Evolutionary conservation across 2,888 invertebrate genomes (phyloP), one percentile per base, ranked within the genome.

Genomic region (Idaea aversata): DNA sequence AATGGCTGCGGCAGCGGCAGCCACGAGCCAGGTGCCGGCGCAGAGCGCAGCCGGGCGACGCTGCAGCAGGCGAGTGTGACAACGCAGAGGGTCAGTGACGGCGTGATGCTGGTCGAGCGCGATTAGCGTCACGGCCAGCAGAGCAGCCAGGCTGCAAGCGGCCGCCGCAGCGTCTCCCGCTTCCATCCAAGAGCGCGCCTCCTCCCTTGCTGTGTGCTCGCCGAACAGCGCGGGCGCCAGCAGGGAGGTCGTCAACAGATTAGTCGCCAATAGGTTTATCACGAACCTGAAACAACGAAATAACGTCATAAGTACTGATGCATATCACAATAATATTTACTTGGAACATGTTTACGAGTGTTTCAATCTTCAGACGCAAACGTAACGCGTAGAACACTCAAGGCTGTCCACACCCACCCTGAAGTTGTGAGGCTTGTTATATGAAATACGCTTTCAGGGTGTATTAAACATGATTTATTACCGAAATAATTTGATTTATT

Each of bases 201-300:
- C 87, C 81, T 94, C 95, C 68, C 95, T 95, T 75, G 95, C 95
- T 63, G 94, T 94, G 73, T 95, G 95, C 86, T 90, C 92, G 82
- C 90, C 93, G 68, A 91, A 91, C 69, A 90, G 79, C 67, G 93
- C 92, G 81, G 91, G 91, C 84, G 93, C 93, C 61, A 90, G 90
- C 79, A 91, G 85, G 79, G 89, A 88, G 76, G 90, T 92, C 71
- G 90, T 91, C 85, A 91, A 80, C 77, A 93, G 80, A 82, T 91
- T 93, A 79, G 90, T 90, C 80, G 91, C 93, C 75, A 91, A 83
- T 64, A 90, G 82, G 71, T 91, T 96, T 81, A 96, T 94, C 84
- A 95, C 95, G 87, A 95, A 95, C 88, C 95, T 95, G 93, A 15
- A 94, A 94, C 88, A 89, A 89, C 59, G 78, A 78, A 84, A 75